phyloP scores from a whole-genome alignment of 2,888 invertebrate genomes.

The Plagodis dolabraria region DNA sequence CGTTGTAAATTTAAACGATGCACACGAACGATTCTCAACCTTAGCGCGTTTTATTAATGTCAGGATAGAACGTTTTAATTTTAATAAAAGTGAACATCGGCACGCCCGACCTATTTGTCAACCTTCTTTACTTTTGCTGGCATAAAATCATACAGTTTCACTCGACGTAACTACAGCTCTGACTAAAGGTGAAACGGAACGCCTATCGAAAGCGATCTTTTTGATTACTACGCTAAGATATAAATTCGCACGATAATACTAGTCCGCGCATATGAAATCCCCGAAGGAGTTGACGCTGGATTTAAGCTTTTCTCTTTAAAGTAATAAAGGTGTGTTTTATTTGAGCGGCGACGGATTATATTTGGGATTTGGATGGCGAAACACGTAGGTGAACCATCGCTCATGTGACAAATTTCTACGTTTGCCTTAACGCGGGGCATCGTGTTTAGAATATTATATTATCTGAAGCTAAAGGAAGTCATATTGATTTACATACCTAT shows the following conservation, averaged over 20 bases:
- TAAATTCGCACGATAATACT: slow-evolving; percentile 75
- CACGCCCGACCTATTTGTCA: slow-evolving; percentile 84
- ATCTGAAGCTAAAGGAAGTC: slow-evolving; percentile 62
- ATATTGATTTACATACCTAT: slow-evolving; percentile 81
- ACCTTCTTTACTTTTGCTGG: slow-evolving; percentile 83
- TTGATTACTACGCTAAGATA: slow-evolving; percentile 75
- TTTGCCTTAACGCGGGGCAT: slow-evolving; percentile 81
- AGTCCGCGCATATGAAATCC: slow-evolving; percentile 69
- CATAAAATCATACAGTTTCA: slow-evolving; percentile 81
- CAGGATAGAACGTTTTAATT: slow-evolving; percentile 80
- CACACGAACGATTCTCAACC: slow-evolving; percentile 67
- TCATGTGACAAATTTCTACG: slow-evolving; percentile 85
- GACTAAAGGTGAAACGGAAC: slow-evolving; percentile 45
- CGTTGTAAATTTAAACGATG: slow-evolving; percentile 69
- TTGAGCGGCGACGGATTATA: slow-evolving; percentile 77
- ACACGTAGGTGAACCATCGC: slow-evolving; percentile 85
- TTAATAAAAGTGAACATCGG: slow-evolving; percentile 83
- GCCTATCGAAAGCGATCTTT: slow-evolving; percentile 71
- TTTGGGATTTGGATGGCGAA: slow-evolving; percentile 80
- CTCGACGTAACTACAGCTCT: slow-evolving; percentile 67
- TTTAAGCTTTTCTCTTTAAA: slow-evolving; percentile 80
- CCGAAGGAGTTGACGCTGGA: slow-evolving; percentile 68
- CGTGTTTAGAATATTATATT: slow-evolving; percentile 83
- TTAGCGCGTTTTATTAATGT: slow-evolving; percentile 76
- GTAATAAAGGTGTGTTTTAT: slow-evolving; percentile 85